Evolutionary conservation across 1,140 invertebrate genomes (phyloP).

Genomic region (Achatina immaculata): DNA sequence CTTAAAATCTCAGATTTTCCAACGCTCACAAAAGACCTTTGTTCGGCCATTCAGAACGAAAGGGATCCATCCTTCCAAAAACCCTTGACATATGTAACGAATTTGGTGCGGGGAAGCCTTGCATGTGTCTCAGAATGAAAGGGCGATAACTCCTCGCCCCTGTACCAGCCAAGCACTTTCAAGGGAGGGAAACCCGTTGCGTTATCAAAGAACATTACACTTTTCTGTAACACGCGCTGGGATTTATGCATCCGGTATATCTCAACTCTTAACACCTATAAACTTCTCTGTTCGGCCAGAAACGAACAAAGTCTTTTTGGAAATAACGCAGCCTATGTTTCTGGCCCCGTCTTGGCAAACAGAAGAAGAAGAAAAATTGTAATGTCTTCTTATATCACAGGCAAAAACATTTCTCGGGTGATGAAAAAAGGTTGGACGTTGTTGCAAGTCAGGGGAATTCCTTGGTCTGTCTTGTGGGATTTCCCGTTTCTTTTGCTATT

Average conservation of each 20-base stretch:
- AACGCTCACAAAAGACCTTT: no score
- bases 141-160: background rate
- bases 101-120: background rate
- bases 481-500: no score
- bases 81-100: background rate
- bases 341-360: no score
- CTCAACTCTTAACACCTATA: background rate
- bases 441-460: background rate
- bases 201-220: background rate
- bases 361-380: no score
- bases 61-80: no score
- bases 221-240: background rate
- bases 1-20: no score
- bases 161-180: background rate
- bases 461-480: background rate
- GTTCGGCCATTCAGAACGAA: no score
- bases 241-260: background rate
- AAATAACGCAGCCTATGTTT: no score
- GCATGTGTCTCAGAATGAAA: background rate
- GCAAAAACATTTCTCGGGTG: background rate
- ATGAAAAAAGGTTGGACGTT: background rate
- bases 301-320: no score
- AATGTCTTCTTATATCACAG: conserved; percentile 4
- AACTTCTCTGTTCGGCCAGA: background rate
- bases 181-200: background rate